Conservation (phyloP, 2,797 vertebrate species). For the Sylvia borin region DNA sequence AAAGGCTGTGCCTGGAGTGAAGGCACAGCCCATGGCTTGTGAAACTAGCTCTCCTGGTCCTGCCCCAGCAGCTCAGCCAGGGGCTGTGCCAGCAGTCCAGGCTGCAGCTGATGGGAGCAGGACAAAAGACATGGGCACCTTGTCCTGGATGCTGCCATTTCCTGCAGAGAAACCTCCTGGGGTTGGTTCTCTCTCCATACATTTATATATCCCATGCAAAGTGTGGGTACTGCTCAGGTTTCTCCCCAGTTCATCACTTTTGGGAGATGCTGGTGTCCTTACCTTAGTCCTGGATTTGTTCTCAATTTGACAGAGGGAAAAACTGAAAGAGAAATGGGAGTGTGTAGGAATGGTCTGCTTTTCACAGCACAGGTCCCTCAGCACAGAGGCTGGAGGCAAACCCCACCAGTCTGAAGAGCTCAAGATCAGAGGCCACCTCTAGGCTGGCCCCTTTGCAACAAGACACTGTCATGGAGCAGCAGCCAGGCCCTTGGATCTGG, state of each 20-base stretch:
- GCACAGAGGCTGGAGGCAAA: background rate
- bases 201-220: background rate
- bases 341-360: background rate
- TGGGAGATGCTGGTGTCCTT: conserved; percentile 42
- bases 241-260: background rate
- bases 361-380: background rate
- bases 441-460: background rate
- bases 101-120: background rate
- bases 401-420: background rate
- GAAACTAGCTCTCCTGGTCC: background rate
- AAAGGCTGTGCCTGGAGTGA: background rate
- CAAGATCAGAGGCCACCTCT: background rate
- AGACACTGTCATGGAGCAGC: background rate
- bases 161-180: background rate
- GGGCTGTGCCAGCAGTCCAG: background rate
- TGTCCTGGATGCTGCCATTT: background rate
- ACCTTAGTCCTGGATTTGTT: conserved; percentile 49
- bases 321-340: background rate
- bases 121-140: background rate
- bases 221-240: background rate
- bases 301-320: conserved; percentile 15
- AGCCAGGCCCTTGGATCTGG: background rate
- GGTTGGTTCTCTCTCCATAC: background rate
- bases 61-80: background rate
- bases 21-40: background rate